Base-by-base conservation (phyloP, 2,888 invertebrate species). In the Alloscopus bannaensis region DNA sequence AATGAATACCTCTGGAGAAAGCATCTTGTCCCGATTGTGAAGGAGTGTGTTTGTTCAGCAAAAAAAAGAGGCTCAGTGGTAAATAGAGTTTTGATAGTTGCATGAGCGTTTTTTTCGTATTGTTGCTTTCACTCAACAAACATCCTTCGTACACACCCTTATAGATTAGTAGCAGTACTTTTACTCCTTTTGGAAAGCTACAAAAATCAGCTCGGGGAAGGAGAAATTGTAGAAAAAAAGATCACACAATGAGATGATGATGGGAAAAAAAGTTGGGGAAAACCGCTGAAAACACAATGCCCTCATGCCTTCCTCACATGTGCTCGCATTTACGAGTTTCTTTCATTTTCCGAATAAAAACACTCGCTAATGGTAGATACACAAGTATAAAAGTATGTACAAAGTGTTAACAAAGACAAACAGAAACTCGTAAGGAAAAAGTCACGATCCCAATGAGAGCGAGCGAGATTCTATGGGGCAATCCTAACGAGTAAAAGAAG, bases 361-460 rank as follows among this genome's bases (percentile, higher is more conserved):
- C n/a, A n/a, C n/a, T n/a, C n/a, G n/a, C n/a, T n/a, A n/a, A n/a
- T n/a, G n/a, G n/a, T n/a, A n/a, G n/a, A n/a, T n/a, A n/a, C n/a
- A n/a, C n/a, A n/a, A n/a, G n/a, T n/a, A n/a, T n/a, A n/a, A n/a
- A n/a, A n/a, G n/a, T n/a, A n/a, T n/a, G n/a, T n/a, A n/a, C n/a
- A n/a, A n/a, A n/a, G n/a, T n/a, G n/a, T n/a, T n/a, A n/a, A n/a
- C n/a, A n/a, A n/a, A n/a, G n/a, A n/a, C n/a, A n/a, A n/a, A n/a
- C n/a, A n/a, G n/a, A n/a, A n/a, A n/a, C n/a, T n/a, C 77, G 64
- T 70, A 40, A 69, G 70, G 78, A 70, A 55, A 64, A 77, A 76
- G 77, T 69, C 78, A 70, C 78, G 78, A 78, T 78, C 65, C 55
- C 45, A 57, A 68, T 76, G 60, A 50, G 62, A 57, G 26, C n/a